phyloP scores from a whole-genome alignment of 2,888 invertebrate genomes.

The Agrilus cyanescens region DNA sequence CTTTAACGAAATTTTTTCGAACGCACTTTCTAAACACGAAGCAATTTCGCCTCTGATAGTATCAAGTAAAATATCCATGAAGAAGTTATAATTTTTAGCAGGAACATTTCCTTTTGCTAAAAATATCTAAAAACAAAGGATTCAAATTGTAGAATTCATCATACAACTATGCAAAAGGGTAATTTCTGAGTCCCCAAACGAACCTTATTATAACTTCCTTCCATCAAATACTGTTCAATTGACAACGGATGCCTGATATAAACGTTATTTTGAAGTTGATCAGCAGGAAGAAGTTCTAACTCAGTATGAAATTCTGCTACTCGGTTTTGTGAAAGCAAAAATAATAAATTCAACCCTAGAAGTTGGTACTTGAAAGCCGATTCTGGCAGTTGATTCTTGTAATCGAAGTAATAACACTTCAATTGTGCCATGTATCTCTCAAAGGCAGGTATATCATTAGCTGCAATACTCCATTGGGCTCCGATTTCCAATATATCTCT shows the following conservation, averaged over 20 bases:
- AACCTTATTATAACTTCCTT: constrained; percentile 96
- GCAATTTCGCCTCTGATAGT: constrained; percentile 96
- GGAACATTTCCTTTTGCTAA: constrained; percentile 92
- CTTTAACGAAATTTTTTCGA: constrained; percentile 72
- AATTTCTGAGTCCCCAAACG: constrained; percentile 5
- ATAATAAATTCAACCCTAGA: constrained; percentile 85
- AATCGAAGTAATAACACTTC: constrained; percentile 94
- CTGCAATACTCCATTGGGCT: constrained; percentile 89
- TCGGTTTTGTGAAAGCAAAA: constrained; percentile 87
- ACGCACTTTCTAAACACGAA: constrained; percentile 92
- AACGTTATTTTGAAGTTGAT: constrained; percentile 83
- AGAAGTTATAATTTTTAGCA: constrained; percentile 88
- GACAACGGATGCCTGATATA: constrained; percentile 92
- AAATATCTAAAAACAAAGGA: constrained; percentile 49
- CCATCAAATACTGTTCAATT: constrained; percentile 97
- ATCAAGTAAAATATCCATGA: constrained; percentile 90
- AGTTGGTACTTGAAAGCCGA: constrained; percentile 91
- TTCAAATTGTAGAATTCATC: too few species aligned
- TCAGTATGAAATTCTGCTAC: constrained; percentile 99
- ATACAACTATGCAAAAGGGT: not conserved
- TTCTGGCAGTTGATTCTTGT: constrained; percentile 69
- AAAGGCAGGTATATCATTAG: constrained; percentile 87
- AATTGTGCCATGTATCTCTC: constrained; percentile 96
- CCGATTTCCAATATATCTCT: constrained; percentile 92
- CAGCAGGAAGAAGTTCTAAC: constrained; percentile 81